phyloP scores from a whole-genome alignment of 2,888 invertebrate species.

The Lasius fuliginosus region DNA sequence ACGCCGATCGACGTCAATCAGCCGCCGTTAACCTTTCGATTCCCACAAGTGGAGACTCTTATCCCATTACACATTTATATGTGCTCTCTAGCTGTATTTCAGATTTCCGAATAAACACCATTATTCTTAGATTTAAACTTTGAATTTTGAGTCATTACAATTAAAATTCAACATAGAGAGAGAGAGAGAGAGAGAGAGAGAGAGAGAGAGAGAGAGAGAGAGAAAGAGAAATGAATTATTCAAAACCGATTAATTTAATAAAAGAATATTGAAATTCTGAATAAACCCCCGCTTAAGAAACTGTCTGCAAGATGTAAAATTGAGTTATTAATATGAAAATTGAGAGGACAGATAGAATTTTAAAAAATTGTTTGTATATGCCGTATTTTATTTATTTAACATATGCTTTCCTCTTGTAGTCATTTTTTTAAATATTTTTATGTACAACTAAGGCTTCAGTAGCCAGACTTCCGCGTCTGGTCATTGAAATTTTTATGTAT shows the following conservation, averaged over 20 bases:
- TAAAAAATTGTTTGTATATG: neutral
- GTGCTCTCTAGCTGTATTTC: neutral
- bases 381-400: conserved; percentile 4
- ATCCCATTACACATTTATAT: neutral
- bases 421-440: neutral
- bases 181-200: no score
- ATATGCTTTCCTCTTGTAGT: neutral
- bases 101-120: neutral
- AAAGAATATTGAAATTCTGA: neutral
- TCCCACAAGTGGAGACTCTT: conserved; percentile 3
- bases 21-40: conserved; percentile 34
- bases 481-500: neutral
- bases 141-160: neutral
- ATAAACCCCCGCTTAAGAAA: neutral
- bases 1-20: conserved; percentile 17
- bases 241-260: neutral
- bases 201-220: no score
- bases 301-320: neutral
- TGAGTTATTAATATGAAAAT: neutral
- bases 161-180: neutral
- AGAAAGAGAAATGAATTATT: neutral
- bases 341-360: neutral
- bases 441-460: no score
- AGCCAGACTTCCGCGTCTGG: no score
- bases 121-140: neutral